Evolutionary conservation across 2,797 vertebrate genomes (phyloP).

Genomic region (Sebastes aleutianus): DNA sequence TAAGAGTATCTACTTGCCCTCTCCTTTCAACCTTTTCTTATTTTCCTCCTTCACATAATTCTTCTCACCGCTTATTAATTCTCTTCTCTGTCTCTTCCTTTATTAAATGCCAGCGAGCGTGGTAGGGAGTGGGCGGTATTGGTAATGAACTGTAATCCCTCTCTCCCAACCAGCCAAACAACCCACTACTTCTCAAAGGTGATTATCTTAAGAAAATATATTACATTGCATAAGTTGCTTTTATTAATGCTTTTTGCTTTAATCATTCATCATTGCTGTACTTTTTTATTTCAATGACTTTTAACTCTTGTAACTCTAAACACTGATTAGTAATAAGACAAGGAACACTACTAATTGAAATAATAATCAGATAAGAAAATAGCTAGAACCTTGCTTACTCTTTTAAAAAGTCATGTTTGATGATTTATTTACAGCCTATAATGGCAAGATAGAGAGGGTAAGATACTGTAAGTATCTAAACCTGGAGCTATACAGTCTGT

Average conservation of each 20-base stretch:
- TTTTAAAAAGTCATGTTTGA: not conserved
- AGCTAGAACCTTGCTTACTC: not conserved
- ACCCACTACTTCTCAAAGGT: not conserved
- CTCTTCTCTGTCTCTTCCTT: slow-evolving; percentile 32
- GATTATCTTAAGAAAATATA: not conserved
- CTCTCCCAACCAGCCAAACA: slow-evolving; percentile 36
- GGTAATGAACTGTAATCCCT: slow-evolving; percentile 58
- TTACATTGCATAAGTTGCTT: not conserved
- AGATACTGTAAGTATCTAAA: not conserved
- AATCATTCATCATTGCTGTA: not conserved
- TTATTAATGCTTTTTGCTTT: not conserved
- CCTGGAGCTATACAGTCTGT: not conserved
- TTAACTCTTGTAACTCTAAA: not conserved
- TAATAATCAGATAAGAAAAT: not conserved
- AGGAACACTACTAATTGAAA: fast-evolving
- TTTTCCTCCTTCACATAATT: slow-evolving; percentile 24
- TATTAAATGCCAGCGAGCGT: slow-evolving; percentile 48
- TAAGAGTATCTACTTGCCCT: not conserved
- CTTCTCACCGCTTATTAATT: slow-evolving; percentile 14
- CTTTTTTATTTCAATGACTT: not conserved
- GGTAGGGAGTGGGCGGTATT: slow-evolving; percentile 36
- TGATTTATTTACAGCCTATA: not conserved
- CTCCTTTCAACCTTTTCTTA: slow-evolving; percentile 30
- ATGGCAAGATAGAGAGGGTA: not conserved
- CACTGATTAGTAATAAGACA: not conserved